Percentiles rank a stretch among this genome's conserved stretches.
These are phyloP conservation scores for Conomelus anceps DNA, from an alignment of 2,888 invertebrate genomes.

Conservation along the genomic window DNA sequence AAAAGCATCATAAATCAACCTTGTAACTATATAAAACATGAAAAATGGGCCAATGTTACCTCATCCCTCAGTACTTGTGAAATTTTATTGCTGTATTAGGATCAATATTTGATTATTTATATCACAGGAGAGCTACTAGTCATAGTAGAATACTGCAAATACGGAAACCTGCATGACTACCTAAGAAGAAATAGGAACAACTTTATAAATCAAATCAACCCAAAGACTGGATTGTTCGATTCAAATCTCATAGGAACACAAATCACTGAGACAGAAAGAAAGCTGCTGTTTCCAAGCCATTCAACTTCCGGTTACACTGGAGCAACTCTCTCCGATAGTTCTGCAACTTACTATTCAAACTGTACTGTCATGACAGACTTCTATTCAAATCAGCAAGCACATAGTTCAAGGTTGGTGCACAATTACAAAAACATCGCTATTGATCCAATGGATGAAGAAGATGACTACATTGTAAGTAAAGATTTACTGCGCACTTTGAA, in stretches of 20 bases:
- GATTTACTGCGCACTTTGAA: background rate
- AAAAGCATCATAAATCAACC: too few species aligned
- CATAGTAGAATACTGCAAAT: constrained; percentile 90
- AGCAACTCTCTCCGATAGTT: background rate
- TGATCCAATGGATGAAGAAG: background rate
- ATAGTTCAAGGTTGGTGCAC: background rate
- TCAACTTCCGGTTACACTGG: background rate
- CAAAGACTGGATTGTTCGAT: constrained; percentile 61
- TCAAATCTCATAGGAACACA: constrained; percentile 44
- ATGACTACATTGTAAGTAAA: background rate
- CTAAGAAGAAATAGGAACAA: constrained; percentile 70
- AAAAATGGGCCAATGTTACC: too few species aligned
- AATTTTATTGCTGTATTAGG: too few species aligned
- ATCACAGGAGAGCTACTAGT: constrained; percentile 75
- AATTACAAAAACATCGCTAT: background rate
- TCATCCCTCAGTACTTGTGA: too few species aligned
- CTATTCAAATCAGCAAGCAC: background rate
- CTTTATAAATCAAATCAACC: constrained; percentile 77
- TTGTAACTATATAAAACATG: too few species aligned
- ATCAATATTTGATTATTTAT: too few species aligned
- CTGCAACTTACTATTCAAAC: background rate
- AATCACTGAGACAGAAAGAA: background rate
- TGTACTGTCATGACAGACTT: background rate
- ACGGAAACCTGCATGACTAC: constrained; percentile 86
- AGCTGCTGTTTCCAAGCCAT: background rate